These are phyloP conservation scores for Drosophila ananassae DNA, from an alignment of 1,140 invertebrate genomes.

Conservation along the genomic window DNA sequence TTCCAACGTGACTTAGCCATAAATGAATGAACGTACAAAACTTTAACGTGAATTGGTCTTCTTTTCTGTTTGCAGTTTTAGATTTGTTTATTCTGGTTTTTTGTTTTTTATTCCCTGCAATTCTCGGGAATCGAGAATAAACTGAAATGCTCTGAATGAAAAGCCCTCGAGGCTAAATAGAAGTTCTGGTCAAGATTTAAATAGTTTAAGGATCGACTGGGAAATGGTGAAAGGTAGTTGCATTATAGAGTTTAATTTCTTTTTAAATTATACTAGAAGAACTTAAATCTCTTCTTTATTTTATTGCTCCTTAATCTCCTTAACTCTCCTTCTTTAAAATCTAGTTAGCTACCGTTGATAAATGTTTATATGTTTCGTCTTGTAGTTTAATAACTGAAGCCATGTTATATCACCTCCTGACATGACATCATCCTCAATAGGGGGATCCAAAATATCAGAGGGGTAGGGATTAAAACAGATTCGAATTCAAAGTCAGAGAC, in stretches of 20 bases:
- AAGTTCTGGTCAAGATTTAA: conserved; percentile 32
- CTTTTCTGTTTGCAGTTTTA: conserved; percentile 41
- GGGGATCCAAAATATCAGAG: background rate
- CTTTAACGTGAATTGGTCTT: conserved; percentile 64
- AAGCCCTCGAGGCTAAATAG: conserved; percentile 27
- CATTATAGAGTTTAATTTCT: background rate
- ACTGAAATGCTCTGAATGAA: conserved; percentile 54
- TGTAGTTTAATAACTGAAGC: conserved; percentile 70
- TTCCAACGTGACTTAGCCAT: conserved; percentile 83
- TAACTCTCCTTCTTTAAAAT: background rate
- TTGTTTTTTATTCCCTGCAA: conserved; percentile 12
- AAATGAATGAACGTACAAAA: conserved; percentile 78
- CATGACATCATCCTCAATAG: conserved; percentile 65
- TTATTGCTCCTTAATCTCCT: background rate
- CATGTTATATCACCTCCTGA: conserved; percentile 81
- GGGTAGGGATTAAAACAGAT: conserved; percentile 20
- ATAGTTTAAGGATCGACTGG: conserved; percentile 29
- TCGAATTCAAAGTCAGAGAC: conserved; percentile 28
- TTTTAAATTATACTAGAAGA: background rate
- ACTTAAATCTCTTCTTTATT: background rate
- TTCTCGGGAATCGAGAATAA: conserved; percentile 41
- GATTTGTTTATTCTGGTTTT: conserved; percentile 18
- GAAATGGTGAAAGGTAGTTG: background rate
- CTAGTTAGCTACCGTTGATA: conserved; percentile 32
- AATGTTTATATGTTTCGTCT: conserved; percentile 14